Base-by-base conservation (phyloP, 92 coral and sea anemone genomes). In the Ricordea florida region DNA sequence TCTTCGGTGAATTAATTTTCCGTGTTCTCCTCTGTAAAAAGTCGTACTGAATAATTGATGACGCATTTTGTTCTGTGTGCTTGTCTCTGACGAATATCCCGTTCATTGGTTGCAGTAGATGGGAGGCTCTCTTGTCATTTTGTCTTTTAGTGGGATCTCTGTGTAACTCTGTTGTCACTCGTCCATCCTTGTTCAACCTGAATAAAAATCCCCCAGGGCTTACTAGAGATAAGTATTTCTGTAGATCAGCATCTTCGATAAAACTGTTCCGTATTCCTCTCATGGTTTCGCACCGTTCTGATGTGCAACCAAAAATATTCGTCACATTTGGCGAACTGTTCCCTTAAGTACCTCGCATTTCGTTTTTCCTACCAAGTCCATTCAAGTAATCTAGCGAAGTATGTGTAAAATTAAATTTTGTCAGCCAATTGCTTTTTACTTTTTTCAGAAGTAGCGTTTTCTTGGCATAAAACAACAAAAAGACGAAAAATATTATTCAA, bases 131-230 rank as follows among this genome's bases (percentile, higher is more conserved):
- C 10, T 4, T 27, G 11, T 49, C 67, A 13, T 37, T 46, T 22
- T 22, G 13, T 16, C 37, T 51, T 24, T 7, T n/a, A 4, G 15
- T 10, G 47, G 2, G 27, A 43, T 17, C 21, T 2, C 8, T 20
- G 14, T 28, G 44, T 2, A 14, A 3, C 8, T 21, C 52, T 13
- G 52, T 26, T 14, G 9, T 22, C 25, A 18, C 21, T 28, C 52
- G 21, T 5, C 23, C 50, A 6, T 41, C 53, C 28, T 70, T 70
- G 55, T 70, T 37, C 22, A 70, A 55, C 40, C 55, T 52, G 60
- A 70, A 70, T 27, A 70, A 38, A 52, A 70, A 70, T 18, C 65
- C 77, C 11, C 77, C 21, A 10, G 77, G 77, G 32, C 77, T 53
- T 20, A 25, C 77, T 1, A 70, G 30, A 41, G 77, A 51, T 24